phyloP scores from a whole-genome alignment of 2,113 vertebrate genomes.

The Eubucco bourcierii region DNA sequence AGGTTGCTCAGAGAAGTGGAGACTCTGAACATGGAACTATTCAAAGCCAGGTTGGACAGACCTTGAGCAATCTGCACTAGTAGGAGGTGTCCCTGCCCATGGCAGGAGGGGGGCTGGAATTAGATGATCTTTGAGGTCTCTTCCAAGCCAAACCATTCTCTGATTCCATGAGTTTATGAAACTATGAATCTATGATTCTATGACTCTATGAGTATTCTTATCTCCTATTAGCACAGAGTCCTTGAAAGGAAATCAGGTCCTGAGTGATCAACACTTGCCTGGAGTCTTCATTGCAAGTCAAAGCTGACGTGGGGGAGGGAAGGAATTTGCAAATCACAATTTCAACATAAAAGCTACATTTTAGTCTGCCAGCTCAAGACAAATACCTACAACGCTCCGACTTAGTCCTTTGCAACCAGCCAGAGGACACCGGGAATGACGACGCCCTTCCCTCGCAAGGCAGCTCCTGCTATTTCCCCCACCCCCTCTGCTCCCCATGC shows the following conservation, averaged over 20 bases:
- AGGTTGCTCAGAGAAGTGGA: too few relatives aligned
- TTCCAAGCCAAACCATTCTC: too few relatives aligned
- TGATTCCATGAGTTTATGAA: too few relatives aligned
- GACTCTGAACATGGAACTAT: too few relatives aligned
- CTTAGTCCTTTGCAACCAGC: accelerated
- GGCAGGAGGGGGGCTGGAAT: too few relatives aligned
- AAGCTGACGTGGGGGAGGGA: accelerated
- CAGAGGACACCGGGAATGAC: accelerated
- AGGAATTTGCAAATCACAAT: background rate
- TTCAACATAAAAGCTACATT: background rate
- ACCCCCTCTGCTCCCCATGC: accelerated
- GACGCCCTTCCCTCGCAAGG: background rate
- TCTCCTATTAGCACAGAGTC: background rate
- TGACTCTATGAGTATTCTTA: too few relatives aligned
- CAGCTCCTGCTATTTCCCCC: background rate
- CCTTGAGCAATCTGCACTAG: too few relatives aligned
- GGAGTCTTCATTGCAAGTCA: background rate
- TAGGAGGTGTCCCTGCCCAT: too few relatives aligned
- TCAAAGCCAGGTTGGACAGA: too few relatives aligned
- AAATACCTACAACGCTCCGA: background rate
- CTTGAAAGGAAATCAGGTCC: background rate
- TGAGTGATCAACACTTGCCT: accelerated
- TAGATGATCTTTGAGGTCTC: too few relatives aligned
- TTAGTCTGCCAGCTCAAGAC: background rate
- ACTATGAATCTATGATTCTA: too few relatives aligned